Evolutionary conservation across 1,140 invertebrate species (phyloP), one percentile per base, ranked within the genome.

Genomic region (Carposina sasakii): DNA sequence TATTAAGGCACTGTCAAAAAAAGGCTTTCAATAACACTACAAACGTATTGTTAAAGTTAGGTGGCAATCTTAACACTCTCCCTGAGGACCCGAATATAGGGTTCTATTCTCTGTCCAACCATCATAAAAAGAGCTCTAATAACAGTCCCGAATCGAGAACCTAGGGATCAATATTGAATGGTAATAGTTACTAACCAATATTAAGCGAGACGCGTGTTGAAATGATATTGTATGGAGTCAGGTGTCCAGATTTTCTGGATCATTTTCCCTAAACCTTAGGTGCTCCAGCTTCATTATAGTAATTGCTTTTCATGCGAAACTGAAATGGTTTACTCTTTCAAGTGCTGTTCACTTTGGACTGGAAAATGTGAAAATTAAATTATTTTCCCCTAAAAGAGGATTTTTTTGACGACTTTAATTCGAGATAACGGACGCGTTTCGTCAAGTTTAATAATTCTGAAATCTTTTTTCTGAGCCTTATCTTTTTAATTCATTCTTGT

Each of bases 241-340:
- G 31, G 31, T 8, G 31, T n/a, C n/a, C n/a, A n/a, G n/a, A n/a
- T n/a, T n/a, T n/a, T n/a, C n/a, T n/a, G n/a, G n/a, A n/a, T n/a
- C n/a, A 31, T 44, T 28, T 43, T 44, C 47, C 48, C 54, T 47
- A 47, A 34, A 22, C 44, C 56, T 64, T 47, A 66, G 51, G 52
- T 57, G 49, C 69, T 76, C 70, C 62, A 73, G 67, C 64, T 76
- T 81, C 73, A 81, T 81, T 81, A 81, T 81, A 76, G 71, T 81
- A 81, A 81, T 81, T 81, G 75, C 73, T 81, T 78, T 76, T 76
- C 75, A 73, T 76, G 72, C 57, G 60, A 54, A 67, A 71, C 66
- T 70, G 59, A 59, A 76, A 73, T 63, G 67, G 69, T 68, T 67
- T 71, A 70, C 68, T 75, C 62, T 72, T 76, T 75, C 67, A 51